These are phyloP conservation scores for Penelope pileata DNA, from an alignment of 2,113 vertebrate species.

Conservation along the genomic window DNA sequence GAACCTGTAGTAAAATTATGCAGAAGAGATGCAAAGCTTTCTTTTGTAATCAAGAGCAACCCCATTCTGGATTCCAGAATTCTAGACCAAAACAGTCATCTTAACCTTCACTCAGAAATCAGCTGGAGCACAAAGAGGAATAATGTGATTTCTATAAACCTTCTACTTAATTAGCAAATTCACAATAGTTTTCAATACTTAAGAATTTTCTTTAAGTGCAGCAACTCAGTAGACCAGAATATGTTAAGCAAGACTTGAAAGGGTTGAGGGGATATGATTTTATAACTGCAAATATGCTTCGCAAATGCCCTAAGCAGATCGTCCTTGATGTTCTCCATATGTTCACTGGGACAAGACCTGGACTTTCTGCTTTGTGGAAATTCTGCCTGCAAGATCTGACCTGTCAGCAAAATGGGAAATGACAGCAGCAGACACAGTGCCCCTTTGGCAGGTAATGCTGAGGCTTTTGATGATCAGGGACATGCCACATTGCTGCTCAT, in stretches of 20 bases:
- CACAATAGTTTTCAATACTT: neutral
- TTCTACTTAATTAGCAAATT: neutral
- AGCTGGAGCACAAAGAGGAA: neutral
- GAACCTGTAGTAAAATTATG: neutral
- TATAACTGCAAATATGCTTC: neutral
- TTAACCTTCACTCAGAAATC: constrained; percentile 2
- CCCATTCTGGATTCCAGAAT: neutral
- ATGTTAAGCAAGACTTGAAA: neutral
- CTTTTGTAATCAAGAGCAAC: neutral
- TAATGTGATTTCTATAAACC: neutral
- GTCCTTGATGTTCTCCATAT: neutral
- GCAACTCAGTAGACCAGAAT: neutral
- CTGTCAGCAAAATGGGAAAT: neutral
- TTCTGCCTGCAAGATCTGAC: neutral
- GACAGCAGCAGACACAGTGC: neutral
- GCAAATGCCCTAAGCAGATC: neutral
- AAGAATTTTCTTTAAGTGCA: neutral
- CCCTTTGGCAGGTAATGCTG: neutral
- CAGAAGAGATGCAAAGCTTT: neutral
- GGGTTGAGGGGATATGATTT: neutral
- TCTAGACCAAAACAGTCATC: neutral
- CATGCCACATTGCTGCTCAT: accelerated
- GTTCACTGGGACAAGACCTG: neutral
- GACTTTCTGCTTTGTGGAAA: neutral
- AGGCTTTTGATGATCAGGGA: neutral